Percentiles rank a stretch among this genome's conserved stretches.
These are phyloP conservation scores for Agrilus biguttatus DNA, from an alignment of 2,888 invertebrate genomes.

Conservation along the genomic window DNA sequence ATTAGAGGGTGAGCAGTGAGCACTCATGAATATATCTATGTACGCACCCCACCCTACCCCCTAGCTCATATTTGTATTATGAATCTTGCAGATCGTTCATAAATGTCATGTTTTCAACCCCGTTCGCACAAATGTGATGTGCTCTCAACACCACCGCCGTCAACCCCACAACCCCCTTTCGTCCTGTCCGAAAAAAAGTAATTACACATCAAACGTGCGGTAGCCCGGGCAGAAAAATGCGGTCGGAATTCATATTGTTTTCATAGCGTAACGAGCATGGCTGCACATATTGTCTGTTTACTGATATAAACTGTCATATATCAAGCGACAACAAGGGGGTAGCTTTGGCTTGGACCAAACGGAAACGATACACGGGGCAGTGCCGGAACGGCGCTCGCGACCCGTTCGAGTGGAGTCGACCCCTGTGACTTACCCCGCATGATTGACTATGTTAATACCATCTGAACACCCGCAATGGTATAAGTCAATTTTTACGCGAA, in stretches of 20 bases:
- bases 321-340: slow-evolving; percentile 23
- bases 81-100: no score
- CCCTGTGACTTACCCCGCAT: slow-evolving; percentile 18
- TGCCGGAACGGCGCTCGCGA: slow-evolving; percentile 2
- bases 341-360: slow-evolving; percentile 2
- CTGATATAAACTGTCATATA: slow-evolving; percentile 28
- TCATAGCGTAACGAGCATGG: slow-evolving; percentile 29
- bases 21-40: no score
- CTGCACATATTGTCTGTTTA: slow-evolving; percentile 16
- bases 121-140: no score
- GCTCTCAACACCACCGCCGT: no score
- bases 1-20: no score
- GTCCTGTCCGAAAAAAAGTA: slow-evolving; percentile 22
- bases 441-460: slow-evolving; percentile 33
- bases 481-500: neutral
- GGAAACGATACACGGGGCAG: no score
- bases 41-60: no score
- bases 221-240: slow-evolving; percentile 24
- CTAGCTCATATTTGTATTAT: no score
- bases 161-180: no score
- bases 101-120: no score
- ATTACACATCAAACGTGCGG: slow-evolving; percentile 33
- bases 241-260: slow-evolving; percentile 35
- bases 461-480: slow-evolving; percentile 5
- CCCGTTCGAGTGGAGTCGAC: slow-evolving; percentile 3